phyloP scores from a whole-genome alignment of 1,140 invertebrate species.

The Drosophila pruinosa region DNA sequence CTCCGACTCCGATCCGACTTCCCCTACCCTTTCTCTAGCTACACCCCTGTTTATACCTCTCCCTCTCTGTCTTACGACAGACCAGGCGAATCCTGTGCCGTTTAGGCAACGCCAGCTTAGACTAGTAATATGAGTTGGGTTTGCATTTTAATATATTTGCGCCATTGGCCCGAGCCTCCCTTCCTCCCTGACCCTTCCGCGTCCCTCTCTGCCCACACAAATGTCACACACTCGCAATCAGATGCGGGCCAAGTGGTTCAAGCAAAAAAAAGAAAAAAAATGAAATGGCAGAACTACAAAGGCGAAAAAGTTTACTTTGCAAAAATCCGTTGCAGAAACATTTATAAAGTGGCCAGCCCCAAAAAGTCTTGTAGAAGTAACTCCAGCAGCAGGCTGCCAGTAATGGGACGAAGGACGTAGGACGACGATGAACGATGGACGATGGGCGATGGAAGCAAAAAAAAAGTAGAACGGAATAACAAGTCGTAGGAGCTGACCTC shows the following conservation, averaged over 20 bases:
- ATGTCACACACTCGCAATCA: conserved; percentile 77
- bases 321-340: conserved; percentile 79
- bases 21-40: not conserved
- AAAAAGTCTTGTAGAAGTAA: conserved; percentile 46
- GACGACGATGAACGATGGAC: not conserved
- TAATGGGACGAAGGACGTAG: not conserved
- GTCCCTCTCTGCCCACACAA: conserved; percentile 27
- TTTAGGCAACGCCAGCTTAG: conserved; percentile 15
- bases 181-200: not conserved
- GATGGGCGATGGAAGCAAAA: not conserved
- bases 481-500: conserved; percentile 52
- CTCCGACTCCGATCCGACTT: no score
- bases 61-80: not conserved
- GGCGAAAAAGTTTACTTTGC: conserved; percentile 80
- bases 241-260: conserved; percentile 61
- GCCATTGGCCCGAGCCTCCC: not conserved
- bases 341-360: conserved; percentile 74
- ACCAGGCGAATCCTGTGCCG: not conserved
- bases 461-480: conserved; percentile 46
- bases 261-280: conserved; percentile 4
- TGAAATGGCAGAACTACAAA: conserved; percentile 64
- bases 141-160: conserved; percentile 81
- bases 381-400: not conserved
- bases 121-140: conserved; percentile 76
- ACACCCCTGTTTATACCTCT: not conserved